These are phyloP conservation scores for Philypnodon macrostomus DNA, from an alignment of 2,797 vertebrate genomes.

Conservation along the genomic window DNA sequence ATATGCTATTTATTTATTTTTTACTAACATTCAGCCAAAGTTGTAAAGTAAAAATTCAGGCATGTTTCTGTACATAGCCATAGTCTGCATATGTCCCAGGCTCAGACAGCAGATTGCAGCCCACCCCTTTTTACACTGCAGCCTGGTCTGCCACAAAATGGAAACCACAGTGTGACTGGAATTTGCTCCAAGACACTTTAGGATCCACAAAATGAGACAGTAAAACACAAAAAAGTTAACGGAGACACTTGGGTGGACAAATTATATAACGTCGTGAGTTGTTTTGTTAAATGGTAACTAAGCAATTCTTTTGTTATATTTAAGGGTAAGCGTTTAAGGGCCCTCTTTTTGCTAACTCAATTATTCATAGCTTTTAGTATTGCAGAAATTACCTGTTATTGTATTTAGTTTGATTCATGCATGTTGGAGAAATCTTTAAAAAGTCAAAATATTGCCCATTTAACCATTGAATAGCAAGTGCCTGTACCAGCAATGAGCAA, in stretches of 20 bases:
- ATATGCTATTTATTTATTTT: too few relatives aligned
- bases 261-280: slow-evolving; percentile 21
- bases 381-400: too few relatives aligned
- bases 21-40: too few relatives aligned
- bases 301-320: background rate
- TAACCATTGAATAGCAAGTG: too few relatives aligned
- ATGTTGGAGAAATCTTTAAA: too few relatives aligned
- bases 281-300: slow-evolving; percentile 4
- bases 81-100: slow-evolving; percentile 49
- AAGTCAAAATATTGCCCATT: too few relatives aligned
- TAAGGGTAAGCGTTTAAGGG: too few relatives aligned
- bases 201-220: too few relatives aligned
- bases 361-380: too few relatives aligned
- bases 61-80: slow-evolving; percentile 47
- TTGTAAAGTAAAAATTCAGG: slow-evolving; percentile 66
- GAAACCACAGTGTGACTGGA: slow-evolving; percentile 73
- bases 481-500: too few relatives aligned
- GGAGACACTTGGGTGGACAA: slow-evolving; percentile 18
- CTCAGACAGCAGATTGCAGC: slow-evolving; percentile 68
- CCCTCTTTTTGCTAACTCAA: too few relatives aligned
- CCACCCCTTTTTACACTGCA: slow-evolving; percentile 69
- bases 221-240: slow-evolving; percentile 27
- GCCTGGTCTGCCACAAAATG: slow-evolving; percentile 70
- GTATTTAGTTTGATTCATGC: too few relatives aligned
- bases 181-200: slow-evolving; percentile 61